Evolutionary conservation across 2,888 invertebrate genomes (phyloP), one percentile per base, ranked within the genome.

Genomic region (Cataglyphis altisquamis): DNA sequence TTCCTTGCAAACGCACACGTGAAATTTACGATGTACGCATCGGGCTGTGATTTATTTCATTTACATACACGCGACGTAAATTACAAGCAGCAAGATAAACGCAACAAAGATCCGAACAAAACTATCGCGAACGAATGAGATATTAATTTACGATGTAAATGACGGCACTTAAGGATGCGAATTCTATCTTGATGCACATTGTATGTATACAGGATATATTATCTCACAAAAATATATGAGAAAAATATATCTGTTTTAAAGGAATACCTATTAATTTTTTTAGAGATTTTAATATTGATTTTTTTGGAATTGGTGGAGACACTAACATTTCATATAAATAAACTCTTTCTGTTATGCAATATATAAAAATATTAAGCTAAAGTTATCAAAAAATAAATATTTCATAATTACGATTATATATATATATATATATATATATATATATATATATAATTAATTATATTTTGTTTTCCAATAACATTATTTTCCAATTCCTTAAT

Each of bases 31-130:
- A 64, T 57, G 57, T 41, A 66, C 12, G 18, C n/a, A 18, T 64
- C 39, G n/a, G 39, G 45, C 12, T 73, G 25, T 60, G 73, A 84
- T 84, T 84, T 84, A 72, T 81, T 66, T 84, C 66, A 81, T 81
- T 84, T 84, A 81, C 67, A 81, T 83, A 72, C 32, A 60, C 72
- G 12, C 12, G 64, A 3, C 6, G 25, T 84, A 73, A 81, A 73
- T 81, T 82, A 67, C 52, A 39, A 36, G 29, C 25, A 29, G 52
- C 32, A 4, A 52, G 12, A n/a, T 39, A 32, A 63, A 73, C 15
- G n/a, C 41, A 67, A 80, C 25, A 25, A 80, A 36, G 8, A 63
- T 48, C 9, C 25, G 8, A 36, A 18, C 36, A 2, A 75, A 25
- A 63, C n/a, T 21, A 73, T 1, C 41, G 52, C 25, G n/a, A 39